Percentiles rank a stretch among this genome's conserved stretches.
Evolutionary conservation across 2,797 vertebrate genomes (phyloP).

Genomic region (Thripadectes ignobilis): DNA sequence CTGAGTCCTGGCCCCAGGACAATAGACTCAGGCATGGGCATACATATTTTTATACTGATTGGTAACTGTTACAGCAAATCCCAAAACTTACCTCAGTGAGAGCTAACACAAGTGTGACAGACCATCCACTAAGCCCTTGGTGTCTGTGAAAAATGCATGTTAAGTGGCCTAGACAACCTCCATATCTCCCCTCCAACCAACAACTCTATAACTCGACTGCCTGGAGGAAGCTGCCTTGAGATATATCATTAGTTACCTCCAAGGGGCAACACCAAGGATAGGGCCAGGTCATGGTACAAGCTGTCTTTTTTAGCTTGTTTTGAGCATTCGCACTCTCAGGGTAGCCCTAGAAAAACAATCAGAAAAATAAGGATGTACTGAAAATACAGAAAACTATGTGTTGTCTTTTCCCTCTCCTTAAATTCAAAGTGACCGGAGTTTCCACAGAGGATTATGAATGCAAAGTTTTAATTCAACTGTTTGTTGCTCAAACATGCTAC

Average conservation of each 20-base stretch:
- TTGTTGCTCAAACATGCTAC: not conserved
- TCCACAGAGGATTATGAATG: not conserved
- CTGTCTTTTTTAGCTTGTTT: not conserved
- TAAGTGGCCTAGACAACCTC: not conserved
- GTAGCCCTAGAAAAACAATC: not conserved
- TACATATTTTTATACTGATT: not conserved
- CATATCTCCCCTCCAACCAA: not conserved
- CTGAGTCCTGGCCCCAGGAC: not conserved
- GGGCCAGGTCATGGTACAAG: not conserved
- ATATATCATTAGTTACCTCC: not conserved
- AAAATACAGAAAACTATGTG: not conserved
- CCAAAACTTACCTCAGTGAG: not conserved
- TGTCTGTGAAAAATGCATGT: not conserved
- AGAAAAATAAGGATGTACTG: not conserved
- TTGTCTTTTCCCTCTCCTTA: not conserved
- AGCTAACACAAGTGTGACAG: not conserved
- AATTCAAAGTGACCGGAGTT: not conserved
- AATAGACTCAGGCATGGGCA: rapidly evolving
- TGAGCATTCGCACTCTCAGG: not conserved
- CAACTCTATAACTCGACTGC: not conserved
- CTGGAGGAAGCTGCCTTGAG: rapidly evolving
- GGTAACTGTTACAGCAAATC: not conserved
- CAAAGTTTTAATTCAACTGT: not conserved
- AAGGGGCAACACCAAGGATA: not conserved
- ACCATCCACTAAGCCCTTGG: not conserved